Conservation (phyloP, 1,140 invertebrate species). For the Hypothenemus hampei region DNA sequence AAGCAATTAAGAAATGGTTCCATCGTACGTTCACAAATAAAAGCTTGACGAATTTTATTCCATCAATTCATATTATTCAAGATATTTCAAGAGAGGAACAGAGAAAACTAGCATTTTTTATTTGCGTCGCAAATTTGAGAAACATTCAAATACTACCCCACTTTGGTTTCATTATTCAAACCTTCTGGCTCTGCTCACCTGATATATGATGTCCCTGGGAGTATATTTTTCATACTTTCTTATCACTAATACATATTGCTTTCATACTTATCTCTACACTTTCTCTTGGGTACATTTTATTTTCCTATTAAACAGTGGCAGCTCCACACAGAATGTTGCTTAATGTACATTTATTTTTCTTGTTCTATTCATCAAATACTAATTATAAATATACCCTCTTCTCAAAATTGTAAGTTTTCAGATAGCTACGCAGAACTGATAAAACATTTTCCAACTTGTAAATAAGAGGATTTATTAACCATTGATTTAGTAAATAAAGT, state of each 20-base stretch:
- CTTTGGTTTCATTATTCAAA: slow-evolving; percentile 7
- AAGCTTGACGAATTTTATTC: background rate
- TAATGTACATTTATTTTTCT: too few species aligned
- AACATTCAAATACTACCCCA: background rate
- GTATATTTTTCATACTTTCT: slow-evolving; percentile 7
- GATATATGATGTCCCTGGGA: slow-evolving; percentile 8
- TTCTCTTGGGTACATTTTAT: slow-evolving; percentile 10
- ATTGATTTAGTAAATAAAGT: too few species aligned
- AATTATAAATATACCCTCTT: too few species aligned
- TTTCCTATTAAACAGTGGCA: too few species aligned
- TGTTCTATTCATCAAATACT: too few species aligned
- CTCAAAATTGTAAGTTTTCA: too few species aligned
- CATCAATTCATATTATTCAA: background rate
- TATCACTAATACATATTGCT: slow-evolving; percentile 17
- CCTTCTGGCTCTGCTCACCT: slow-evolving; percentile 1
- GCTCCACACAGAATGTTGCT: too few species aligned
- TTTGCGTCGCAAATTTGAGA: background rate
- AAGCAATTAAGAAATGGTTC: slow-evolving; percentile 12
- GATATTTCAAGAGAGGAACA: background rate
- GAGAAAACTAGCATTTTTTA: background rate
- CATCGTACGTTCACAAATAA: background rate
- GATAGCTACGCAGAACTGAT: too few species aligned
- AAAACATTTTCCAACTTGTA: too few species aligned
- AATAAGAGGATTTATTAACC: too few species aligned
- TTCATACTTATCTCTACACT: background rate